Percentiles rank a stretch among this genome's conserved stretches.
These are phyloP conservation scores for Anhinga anhinga DNA, from an alignment of 2,113 vertebrate species.

Conservation along the genomic window DNA sequence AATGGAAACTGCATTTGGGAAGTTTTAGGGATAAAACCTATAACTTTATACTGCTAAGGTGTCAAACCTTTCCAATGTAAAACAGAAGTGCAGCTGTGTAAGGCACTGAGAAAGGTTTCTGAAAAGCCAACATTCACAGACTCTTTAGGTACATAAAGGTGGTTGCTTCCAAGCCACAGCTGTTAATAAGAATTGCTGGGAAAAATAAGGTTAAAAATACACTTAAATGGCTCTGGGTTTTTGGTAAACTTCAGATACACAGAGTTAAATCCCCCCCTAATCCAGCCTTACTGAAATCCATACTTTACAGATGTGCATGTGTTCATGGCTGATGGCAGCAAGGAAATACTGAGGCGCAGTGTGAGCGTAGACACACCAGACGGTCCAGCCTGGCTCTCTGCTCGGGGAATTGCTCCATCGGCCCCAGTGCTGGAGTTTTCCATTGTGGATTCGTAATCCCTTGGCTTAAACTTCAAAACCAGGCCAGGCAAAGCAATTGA, in stretches of 20 bases:
- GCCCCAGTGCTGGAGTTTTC: neutral
- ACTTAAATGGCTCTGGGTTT: neutral
- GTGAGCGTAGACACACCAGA: neutral
- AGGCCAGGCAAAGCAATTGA: neutral
- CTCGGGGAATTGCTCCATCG: neutral
- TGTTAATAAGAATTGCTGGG: neutral
- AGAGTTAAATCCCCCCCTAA: neutral
- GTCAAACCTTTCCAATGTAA: constrained; percentile 28
- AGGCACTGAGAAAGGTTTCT: neutral
- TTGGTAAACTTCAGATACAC: neutral
- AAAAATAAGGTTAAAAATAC: neutral
- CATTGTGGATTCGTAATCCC: neutral
- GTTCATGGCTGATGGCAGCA: neutral
- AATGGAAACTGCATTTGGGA: constrained; percentile 57
- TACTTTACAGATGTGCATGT: neutral
- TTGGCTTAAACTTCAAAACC: neutral
- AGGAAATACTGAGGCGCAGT: neutral
- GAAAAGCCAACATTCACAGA: neutral
- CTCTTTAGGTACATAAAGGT: neutral
- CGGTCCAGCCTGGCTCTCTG: neutral
- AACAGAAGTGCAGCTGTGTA: constrained; percentile 20
- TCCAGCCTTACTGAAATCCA: neutral
- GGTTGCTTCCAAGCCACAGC: neutral
- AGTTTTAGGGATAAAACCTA: constrained; percentile 56
- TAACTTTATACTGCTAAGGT: constrained; percentile 40